Percentiles rank a stretch among this genome's conserved stretches.
phyloP scores from a whole-genome alignment of 2,888 invertebrate species.

The Nycteola revayana region DNA sequence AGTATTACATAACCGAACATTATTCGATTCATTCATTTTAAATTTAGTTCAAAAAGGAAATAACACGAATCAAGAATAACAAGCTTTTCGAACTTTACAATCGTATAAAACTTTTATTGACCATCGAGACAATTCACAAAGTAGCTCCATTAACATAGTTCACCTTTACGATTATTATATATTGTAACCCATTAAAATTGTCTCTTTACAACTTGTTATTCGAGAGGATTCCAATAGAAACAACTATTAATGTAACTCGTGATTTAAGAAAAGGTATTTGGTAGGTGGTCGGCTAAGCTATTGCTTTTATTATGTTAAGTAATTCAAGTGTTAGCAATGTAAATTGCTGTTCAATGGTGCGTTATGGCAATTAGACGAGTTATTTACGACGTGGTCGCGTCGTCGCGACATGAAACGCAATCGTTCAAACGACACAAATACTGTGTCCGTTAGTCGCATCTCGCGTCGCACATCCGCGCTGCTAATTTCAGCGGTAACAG shows the following conservation, averaged over 20 bases:
- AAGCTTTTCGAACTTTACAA: constrained; percentile 9
- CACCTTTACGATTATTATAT: constrained; percentile 24
- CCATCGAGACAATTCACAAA: constrained; percentile 30
- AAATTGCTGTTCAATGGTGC: constrained; percentile 31
- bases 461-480: constrained; percentile 31
- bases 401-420: constrained; percentile 27
- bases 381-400: constrained; percentile 28
- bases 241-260: no score
- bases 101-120: constrained; percentile 28
- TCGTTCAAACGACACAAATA: constrained; percentile 39
- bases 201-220: constrained; percentile 9
- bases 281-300: no score
- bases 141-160: constrained; percentile 25
- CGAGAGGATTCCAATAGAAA: background rate
- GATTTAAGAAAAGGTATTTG: no score
- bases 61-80: no score
- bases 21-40: no score
- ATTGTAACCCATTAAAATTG: constrained; percentile 13
- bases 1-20: no score
- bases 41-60: no score
- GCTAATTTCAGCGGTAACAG: constrained; percentile 55
- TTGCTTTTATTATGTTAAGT: constrained; percentile 9
- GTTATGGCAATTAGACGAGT: constrained; percentile 29
- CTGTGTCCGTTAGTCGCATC: constrained; percentile 41
- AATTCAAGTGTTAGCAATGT: constrained; percentile 18